These are phyloP conservation scores for Sorex fumeus DNA, from an alignment of 2,113 vertebrate species.

Conservation along the genomic window DNA sequence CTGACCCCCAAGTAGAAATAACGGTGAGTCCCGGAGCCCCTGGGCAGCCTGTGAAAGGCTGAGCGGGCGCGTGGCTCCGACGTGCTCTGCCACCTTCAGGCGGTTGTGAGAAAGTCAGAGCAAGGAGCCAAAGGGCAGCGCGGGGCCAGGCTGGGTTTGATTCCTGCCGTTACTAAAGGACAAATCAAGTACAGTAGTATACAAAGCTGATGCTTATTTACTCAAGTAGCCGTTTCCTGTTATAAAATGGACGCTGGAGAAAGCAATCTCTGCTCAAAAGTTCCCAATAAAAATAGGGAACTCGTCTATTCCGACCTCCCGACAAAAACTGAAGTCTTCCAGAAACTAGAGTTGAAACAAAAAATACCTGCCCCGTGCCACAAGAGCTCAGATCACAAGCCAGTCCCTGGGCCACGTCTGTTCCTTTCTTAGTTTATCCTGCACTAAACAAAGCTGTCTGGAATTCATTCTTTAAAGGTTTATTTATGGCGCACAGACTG, in stretches of 20 bases:
- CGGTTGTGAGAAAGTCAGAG: constrained; percentile 50
- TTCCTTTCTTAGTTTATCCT: constrained; percentile 80
- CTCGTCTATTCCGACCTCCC: constrained; percentile 73
- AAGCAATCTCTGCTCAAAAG: constrained; percentile 80
- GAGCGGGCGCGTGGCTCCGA: background rate
- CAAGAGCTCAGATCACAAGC: constrained; percentile 70
- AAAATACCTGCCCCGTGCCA: constrained; percentile 77
- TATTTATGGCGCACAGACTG: constrained; percentile 84
- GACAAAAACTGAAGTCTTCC: constrained; percentile 55
- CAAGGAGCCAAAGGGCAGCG: background rate
- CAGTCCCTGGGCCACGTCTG: constrained; percentile 76
- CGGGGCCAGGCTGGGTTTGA: constrained; percentile 63
- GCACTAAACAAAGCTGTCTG: constrained; percentile 83
- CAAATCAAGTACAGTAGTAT: constrained; percentile 76
- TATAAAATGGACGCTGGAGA: constrained; percentile 84
- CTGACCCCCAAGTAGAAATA: background rate
- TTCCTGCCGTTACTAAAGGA: constrained; percentile 73
- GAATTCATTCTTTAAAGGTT: constrained; percentile 86
- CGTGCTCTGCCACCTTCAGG: constrained; percentile 87
- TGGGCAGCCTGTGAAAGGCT: background rate
- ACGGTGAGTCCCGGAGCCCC: background rate
- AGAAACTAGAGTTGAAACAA: constrained; percentile 43
- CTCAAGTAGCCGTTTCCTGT: constrained; percentile 86
- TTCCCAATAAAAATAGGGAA: constrained; percentile 85
- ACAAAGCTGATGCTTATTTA: constrained; percentile 81